Evolutionary conservation across 1,140 invertebrate genomes (phyloP).

Genomic region (Aphelinus certus): DNA sequence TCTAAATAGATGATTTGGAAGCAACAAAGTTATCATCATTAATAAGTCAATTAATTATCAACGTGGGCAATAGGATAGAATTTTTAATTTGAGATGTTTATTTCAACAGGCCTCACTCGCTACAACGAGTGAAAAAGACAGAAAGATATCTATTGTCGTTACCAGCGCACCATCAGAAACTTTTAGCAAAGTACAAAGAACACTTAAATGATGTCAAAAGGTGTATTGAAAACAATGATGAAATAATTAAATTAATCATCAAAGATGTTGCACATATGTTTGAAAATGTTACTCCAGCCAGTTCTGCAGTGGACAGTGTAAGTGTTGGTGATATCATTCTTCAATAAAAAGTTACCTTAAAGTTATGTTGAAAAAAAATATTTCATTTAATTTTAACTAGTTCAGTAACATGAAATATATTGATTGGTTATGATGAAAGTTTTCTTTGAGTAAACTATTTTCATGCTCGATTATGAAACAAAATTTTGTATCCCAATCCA

Average conservation of each 20-base stretch:
- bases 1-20: neutral
- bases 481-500: too few relatives aligned
- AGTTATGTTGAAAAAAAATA: too few relatives aligned
- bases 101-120: conserved; percentile 67
- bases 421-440: too few relatives aligned
- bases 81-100: conserved; percentile 31
- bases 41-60: conserved; percentile 10
- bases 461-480: too few relatives aligned
- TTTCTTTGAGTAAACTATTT: too few relatives aligned
- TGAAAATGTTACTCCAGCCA: conserved; percentile 75
- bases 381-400: too few relatives aligned
- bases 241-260: conserved; percentile 85
- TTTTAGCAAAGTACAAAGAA: conserved; percentile 78
- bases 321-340: conserved; percentile 25
- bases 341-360: too few relatives aligned
- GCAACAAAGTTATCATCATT: neutral
- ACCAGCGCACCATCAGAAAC: conserved; percentile 77
- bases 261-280: conserved; percentile 86
- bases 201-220: conserved; percentile 79
- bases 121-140: conserved; percentile 75
- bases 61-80: neutral
- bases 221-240: conserved; percentile 86
- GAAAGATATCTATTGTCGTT: conserved; percentile 80
- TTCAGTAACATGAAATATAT: too few relatives aligned
- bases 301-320: conserved; percentile 61